Conservation (phyloP, 2,797 vertebrate genomes). For the Artibeus lituratus region DNA sequence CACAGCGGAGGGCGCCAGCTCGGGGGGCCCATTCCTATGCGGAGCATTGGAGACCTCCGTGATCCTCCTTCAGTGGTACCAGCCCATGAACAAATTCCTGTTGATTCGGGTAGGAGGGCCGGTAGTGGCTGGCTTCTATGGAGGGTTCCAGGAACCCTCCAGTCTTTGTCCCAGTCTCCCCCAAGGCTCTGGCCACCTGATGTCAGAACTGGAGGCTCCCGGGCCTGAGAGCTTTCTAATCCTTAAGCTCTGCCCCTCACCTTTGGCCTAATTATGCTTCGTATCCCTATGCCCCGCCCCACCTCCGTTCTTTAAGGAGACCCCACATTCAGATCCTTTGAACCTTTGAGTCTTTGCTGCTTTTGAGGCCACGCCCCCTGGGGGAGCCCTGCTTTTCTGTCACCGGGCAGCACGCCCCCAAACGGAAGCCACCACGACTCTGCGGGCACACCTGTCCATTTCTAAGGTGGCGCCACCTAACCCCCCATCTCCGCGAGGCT, state of each 20-base stretch:
- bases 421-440: neutral
- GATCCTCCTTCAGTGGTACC: conserved; percentile 94
- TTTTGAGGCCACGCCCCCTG: neutral
- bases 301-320: neutral
- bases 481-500: neutral
- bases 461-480: neutral
- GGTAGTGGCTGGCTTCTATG: fast-evolving
- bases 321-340: neutral
- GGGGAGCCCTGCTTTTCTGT: neutral
- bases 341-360: neutral
- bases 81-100: conserved; percentile 95
- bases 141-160: fast-evolving
- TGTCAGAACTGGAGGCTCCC: neutral
- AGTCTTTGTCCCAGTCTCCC: neutral
- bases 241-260: neutral
- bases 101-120: conserved; percentile 88
- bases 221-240: neutral
- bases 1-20: conserved; percentile 80
- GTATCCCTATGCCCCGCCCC: neutral
- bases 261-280: neutral
- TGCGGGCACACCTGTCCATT: neutral
- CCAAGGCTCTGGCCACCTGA: neutral
- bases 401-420: neutral
- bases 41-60: conserved; percentile 91
- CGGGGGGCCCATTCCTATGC: conserved; percentile 88